These are phyloP conservation scores for Episyrphus balteatus DNA, from an alignment of 1,140 invertebrate species.

Conservation along the genomic window DNA sequence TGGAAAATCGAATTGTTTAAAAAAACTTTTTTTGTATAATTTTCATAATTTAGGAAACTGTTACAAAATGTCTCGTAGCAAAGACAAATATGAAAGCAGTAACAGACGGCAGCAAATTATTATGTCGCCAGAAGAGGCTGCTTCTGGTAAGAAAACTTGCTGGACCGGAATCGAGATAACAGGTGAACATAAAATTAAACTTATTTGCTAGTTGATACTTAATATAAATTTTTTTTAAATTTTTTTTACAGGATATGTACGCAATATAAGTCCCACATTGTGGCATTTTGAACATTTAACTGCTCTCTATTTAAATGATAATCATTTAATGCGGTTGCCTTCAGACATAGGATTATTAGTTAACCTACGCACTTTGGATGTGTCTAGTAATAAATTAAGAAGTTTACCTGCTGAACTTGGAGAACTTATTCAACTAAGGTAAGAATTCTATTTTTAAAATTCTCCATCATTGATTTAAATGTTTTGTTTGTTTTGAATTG, in stretches of 20 bases:
- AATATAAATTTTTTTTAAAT: neutral
- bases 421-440: conserved; percentile 86
- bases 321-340: conserved; percentile 77
- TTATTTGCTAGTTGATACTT: neutral
- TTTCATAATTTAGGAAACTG: conserved; percentile 18
- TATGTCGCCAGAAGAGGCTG: conserved; percentile 83
- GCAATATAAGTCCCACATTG: conserved; percentile 80
- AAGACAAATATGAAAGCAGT: conserved; percentile 61
- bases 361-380: conserved; percentile 77
- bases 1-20: neutral
- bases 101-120: conserved; percentile 76
- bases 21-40: neutral
- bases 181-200: conserved; percentile 28
- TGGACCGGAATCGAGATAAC: conserved; percentile 72
- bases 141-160: conserved; percentile 79
- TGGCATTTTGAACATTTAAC: conserved; percentile 87
- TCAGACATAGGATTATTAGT: conserved; percentile 73
- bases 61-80: conserved; percentile 52
- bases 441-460: conserved; percentile 11
- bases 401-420: conserved; percentile 91
- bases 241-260: conserved; percentile 70
- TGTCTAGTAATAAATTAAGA: conserved; percentile 88
- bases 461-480: conserved; percentile 1
- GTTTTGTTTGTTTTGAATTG: conserved; percentile 12
- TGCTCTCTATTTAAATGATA: conserved; percentile 89